phyloP scores from a whole-genome alignment of 2,888 invertebrate genomes.

The Tetrapedia diversipes region DNA sequence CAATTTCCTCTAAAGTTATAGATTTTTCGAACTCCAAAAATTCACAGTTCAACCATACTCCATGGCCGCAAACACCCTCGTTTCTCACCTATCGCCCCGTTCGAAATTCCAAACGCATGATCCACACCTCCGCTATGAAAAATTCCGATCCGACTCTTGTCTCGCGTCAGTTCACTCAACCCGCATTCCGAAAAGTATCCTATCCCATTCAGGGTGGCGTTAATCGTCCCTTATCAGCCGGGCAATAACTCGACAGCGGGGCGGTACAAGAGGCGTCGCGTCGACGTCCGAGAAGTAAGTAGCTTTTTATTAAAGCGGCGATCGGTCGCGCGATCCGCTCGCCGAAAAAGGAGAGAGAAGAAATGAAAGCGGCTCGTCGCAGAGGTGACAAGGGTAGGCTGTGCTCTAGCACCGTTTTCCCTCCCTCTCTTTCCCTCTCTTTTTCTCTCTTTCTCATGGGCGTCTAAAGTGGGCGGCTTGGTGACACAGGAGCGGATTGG shows the following conservation, averaged over 20 bases:
- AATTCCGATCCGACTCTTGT: conserved; percentile 4
- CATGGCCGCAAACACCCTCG: background rate
- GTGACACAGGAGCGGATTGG: conserved; percentile 71
- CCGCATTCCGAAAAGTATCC: conserved; percentile 16
- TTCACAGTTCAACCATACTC: background rate
- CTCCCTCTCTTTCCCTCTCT: conserved; percentile 26
- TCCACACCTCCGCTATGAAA: background rate
- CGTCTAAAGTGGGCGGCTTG: conserved; percentile 80
- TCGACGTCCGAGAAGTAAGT: conserved; percentile 70
- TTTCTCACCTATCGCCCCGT: background rate
- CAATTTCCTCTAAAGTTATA: too few relatives aligned
- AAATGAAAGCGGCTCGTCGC: conserved; percentile 73
- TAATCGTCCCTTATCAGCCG: conserved; percentile 47
- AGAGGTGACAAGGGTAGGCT: conserved; percentile 77
- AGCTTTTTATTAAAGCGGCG: conserved; percentile 75
- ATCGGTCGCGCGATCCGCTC: conserved; percentile 29
- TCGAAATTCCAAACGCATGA: background rate
- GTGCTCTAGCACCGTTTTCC: conserved; percentile 42
- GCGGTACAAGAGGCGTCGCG: conserved; percentile 43
- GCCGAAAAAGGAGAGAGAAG: too few relatives aligned
- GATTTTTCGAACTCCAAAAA: too few relatives aligned
- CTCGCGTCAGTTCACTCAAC: background rate
- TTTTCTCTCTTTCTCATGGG: conserved; percentile 61
- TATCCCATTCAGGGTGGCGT: background rate
- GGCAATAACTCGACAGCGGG: conserved; percentile 49